Evolutionary conservation across 2,888 invertebrate genomes (phyloP), one percentile per base, ranked within the genome.

Genomic region (Trissonchulus sp.): DNA sequence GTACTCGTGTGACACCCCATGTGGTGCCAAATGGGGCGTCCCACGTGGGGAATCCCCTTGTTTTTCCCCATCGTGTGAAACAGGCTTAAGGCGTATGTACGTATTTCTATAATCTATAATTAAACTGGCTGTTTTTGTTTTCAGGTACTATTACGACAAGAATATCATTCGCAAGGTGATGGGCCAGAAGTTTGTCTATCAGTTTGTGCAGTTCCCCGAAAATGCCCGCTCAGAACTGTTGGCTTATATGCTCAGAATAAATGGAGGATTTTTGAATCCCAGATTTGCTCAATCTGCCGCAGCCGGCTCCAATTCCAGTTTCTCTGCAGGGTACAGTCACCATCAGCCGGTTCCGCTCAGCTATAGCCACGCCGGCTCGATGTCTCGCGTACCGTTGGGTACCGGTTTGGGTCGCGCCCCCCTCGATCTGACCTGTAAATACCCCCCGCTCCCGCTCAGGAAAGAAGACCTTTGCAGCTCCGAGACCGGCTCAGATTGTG

Each of bases 91-190:
- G n/a, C n/a, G n/a, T n/a, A n/a, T n/a, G n/a, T n/a, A n/a, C n/a
- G n/a, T n/a, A n/a, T n/a, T n/a, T n/a, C n/a, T n/a, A n/a, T n/a
- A n/a, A n/a, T n/a, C n/a, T n/a, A n/a, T n/a, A n/a, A n/a, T n/a
- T n/a, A n/a, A n/a, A n/a, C n/a, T n/a, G n/a, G n/a, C n/a, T n/a
- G n/a, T n/a, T n/a, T n/a, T n/a, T n/a, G 89, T 89, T 1, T 84
- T 89, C 15, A 83, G 89, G 33, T 89, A 89, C 80, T 89, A 89
- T 81, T 84, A 82, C 78, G 82, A 82, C 77, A 84, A 83, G 74
- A 82, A 81, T 77, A 84, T 84, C 75, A 83, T 84, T 75, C 81
- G 82, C 68, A 84, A 84, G 77, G 84, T 83, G 72, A 80, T 80
- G 75, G 84, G 84, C 1, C 83, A 84, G 77, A 84, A 84, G 79